Evolutionary conservation across 2,797 vertebrate species (phyloP).

Genomic region (Cygnus olor): DNA sequence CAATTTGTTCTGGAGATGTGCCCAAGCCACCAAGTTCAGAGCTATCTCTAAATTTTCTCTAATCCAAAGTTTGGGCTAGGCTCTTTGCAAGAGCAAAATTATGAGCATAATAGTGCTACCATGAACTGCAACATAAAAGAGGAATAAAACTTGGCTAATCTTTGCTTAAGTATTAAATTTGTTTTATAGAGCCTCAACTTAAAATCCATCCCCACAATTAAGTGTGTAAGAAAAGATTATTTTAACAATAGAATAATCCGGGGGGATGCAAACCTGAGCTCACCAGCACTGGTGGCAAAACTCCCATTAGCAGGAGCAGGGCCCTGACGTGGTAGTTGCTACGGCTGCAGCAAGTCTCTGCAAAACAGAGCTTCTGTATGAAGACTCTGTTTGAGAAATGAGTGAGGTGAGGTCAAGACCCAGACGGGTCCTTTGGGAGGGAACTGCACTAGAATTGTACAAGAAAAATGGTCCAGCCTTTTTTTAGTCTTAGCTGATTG

Average conservation of each 20-base stretch:
- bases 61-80: not conserved
- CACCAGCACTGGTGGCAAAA: not conserved
- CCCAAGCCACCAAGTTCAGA: not conserved
- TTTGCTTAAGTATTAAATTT: slow-evolving; percentile 46
- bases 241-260: slow-evolving; percentile 5
- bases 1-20: not conserved
- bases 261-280: slow-evolving; percentile 5
- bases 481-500: slow-evolving; percentile 35
- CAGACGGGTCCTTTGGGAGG: not conserved
- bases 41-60: not conserved
- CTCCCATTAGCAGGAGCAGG: not conserved
- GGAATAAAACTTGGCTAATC: slow-evolving; percentile 33
- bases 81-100: slow-evolving; percentile 26
- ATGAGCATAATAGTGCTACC: not conserved
- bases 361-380: not conserved
- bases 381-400: not conserved
- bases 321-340: not conserved
- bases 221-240: not conserved
- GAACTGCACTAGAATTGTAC: slow-evolving; percentile 1
- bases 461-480: not conserved
- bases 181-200: slow-evolving; percentile 38
- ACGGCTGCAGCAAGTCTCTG: not conserved
- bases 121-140: slow-evolving; percentile 11
- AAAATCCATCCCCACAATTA: not conserved
- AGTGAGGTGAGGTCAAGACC: slow-evolving; percentile 16